A percentile compares a stretch with the other conserved stretches of the same genome.
Evolutionary conservation across 2,113 vertebrate species (phyloP).

Genomic region (Colaptes auratus): DNA sequence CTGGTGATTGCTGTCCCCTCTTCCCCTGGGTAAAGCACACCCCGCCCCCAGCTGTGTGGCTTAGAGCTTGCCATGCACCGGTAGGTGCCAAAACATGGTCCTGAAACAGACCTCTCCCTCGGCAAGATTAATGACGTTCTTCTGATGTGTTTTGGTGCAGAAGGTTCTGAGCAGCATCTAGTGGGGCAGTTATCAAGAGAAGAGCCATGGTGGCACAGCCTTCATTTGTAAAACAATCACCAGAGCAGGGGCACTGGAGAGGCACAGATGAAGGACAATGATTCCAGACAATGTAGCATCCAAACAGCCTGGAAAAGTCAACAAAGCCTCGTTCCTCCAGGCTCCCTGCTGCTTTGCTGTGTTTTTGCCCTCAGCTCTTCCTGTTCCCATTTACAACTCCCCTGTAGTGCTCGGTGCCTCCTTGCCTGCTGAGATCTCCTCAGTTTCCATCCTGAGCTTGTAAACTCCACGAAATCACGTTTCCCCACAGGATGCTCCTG

Average conservation of each 20-base stretch:
- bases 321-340: background rate
- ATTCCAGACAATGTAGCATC: background rate
- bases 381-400: constrained; percentile 19
- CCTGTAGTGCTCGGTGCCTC: background rate
- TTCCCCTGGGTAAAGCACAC: background rate
- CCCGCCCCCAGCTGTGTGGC: background rate
- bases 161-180: background rate
- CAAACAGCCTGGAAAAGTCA: background rate
- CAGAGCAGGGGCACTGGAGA: background rate
- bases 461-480: background rate
- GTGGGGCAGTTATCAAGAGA: background rate
- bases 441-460: background rate
- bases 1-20: background rate
- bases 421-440: background rate
- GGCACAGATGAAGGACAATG: background rate
- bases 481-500: constrained; percentile 10
- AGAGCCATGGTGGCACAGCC: background rate
- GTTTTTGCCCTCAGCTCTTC: constrained; percentile 45
- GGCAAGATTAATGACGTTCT: background rate
- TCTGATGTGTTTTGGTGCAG: background rate
- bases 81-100: background rate
- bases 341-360: background rate
- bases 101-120: background rate
- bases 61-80: background rate
- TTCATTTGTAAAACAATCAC: background rate